Conservation (phyloP, 2,888 invertebrate genomes). For the Trachelus tabidus region DNA sequence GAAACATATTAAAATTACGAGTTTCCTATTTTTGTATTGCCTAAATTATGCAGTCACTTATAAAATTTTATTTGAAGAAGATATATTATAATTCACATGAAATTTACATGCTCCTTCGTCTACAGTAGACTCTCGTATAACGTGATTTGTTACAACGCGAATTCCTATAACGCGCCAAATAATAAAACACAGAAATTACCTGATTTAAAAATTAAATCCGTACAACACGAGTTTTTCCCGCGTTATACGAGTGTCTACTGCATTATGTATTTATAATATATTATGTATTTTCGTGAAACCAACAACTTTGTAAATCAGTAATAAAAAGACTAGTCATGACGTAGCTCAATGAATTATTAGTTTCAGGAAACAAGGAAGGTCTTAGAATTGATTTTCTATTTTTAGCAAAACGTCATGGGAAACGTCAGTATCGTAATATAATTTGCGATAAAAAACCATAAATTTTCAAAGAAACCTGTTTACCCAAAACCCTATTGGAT, state of each 20-base stretch:
- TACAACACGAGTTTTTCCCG: too few relatives aligned
- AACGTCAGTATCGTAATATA: background rate
- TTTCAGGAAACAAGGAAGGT: background rate
- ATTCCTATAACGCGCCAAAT: too few relatives aligned
- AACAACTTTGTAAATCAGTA: background rate
- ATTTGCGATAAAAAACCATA: background rate
- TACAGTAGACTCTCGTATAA: too few relatives aligned
- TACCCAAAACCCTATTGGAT: too few relatives aligned
- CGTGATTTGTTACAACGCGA: too few relatives aligned
- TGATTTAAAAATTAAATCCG: too few relatives aligned
- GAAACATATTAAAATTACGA: background rate
- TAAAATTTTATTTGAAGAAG: background rate
- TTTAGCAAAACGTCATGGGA: background rate
- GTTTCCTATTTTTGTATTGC: background rate
- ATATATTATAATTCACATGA: background rate
- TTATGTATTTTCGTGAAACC: background rate
- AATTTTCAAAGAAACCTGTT: too few relatives aligned
- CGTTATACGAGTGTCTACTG: too few relatives aligned
- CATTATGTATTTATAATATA: too few relatives aligned
- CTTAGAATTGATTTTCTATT: background rate
- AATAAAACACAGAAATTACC: too few relatives aligned
- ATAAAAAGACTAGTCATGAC: background rate
- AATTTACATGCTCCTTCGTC: background rate
- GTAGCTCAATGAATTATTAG: background rate
- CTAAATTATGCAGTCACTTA: background rate